Evolutionary conservation across 2,797 vertebrate genomes (phyloP).

Genomic region (Lutjanus argentimaculatus): DNA sequence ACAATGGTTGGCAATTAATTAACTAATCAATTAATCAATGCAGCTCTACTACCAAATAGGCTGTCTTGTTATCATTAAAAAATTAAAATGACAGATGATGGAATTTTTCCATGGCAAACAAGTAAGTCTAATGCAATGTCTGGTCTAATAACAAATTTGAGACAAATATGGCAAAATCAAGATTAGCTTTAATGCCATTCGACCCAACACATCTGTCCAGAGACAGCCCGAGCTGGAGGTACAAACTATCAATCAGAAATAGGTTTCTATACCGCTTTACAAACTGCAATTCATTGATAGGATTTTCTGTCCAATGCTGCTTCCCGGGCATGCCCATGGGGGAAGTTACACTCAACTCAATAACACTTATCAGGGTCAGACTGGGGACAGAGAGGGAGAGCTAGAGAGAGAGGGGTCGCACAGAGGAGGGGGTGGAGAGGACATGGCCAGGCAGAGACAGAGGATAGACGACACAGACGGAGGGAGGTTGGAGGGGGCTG

Average conservation of each 20-base stretch:
- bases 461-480: conserved; percentile 62
- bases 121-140: too few species aligned
- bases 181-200: background rate
- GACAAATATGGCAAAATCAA: background rate
- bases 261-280: conserved; percentile 25
- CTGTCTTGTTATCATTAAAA: too few species aligned
- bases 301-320: conserved; percentile 52
- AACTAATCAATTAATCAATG: too few species aligned
- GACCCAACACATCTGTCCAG: conserved; percentile 5
- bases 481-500: conserved; percentile 57
- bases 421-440: conserved; percentile 64
- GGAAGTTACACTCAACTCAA: conserved; percentile 66
- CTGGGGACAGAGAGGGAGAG: conserved; percentile 75
- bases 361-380: conserved; percentile 81
- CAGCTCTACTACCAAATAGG: too few species aligned
- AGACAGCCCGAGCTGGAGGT: conserved; percentile 1
- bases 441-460: conserved; percentile 61
- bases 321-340: conserved; percentile 45
- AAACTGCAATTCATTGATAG: conserved; percentile 59
- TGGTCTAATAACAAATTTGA: background rate
- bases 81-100: too few species aligned
- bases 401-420: conserved; percentile 56
- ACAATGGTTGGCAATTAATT: too few species aligned
- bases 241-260: conserved; percentile 30
- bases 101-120: too few species aligned